These are phyloP conservation scores for Nothobranchius kuhntae DNA, from an alignment of 2,113 vertebrate genomes.

Conservation along the genomic window DNA sequence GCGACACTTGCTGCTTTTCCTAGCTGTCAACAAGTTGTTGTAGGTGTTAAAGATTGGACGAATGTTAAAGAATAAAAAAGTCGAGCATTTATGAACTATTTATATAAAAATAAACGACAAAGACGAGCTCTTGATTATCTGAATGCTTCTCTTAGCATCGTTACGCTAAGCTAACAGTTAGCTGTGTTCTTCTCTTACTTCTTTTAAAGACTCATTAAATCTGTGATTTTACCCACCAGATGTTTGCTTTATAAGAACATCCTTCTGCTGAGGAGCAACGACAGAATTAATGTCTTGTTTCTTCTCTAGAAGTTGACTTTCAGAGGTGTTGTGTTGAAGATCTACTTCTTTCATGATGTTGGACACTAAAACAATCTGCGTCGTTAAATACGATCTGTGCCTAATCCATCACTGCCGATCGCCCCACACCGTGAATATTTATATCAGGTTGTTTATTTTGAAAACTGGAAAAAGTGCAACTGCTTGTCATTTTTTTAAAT, in stretches of 20 bases:
- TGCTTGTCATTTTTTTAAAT: background rate
- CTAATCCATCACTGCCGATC: background rate
- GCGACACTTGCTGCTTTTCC: too few species aligned
- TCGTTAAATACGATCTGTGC: background rate
- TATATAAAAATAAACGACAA: too few species aligned
- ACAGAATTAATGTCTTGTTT: background rate
- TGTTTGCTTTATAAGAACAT: background rate
- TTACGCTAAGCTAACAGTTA: constrained; percentile 12
- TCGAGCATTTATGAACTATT: too few species aligned
- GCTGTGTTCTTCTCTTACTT: background rate
- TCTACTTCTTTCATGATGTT: constrained; percentile 10
- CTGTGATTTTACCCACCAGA: background rate
- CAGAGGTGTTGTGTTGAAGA: background rate
- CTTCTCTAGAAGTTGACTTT: background rate
- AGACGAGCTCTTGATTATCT: too few species aligned
- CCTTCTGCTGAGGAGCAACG: background rate
- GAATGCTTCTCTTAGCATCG: background rate
- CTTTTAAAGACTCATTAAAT: constrained; percentile 3
- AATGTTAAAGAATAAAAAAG: too few species aligned
- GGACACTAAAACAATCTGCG: background rate
- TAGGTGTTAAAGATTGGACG: too few species aligned
- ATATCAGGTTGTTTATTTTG: background rate
- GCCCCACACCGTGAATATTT: background rate
- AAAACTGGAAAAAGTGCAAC: background rate
- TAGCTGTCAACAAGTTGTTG: too few species aligned